Evolutionary conservation across 2,888 invertebrate species (phyloP).

Genomic region (Aethes cnicana): DNA sequence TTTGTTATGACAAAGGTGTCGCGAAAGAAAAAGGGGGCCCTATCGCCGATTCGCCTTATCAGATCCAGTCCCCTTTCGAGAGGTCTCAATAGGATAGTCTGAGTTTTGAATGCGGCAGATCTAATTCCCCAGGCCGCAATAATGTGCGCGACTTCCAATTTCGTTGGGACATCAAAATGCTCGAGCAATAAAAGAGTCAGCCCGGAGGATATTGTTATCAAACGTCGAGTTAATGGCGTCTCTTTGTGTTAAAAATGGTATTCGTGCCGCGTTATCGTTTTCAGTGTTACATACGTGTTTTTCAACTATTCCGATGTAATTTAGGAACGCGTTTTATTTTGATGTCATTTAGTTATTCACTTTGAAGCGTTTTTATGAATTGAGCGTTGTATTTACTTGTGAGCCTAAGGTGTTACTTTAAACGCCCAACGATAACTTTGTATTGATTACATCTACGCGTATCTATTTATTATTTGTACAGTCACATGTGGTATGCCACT

Average conservation of each 20-base stretch:
- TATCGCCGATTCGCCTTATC: constrained; percentile 81
- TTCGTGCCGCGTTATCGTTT: constrained; percentile 34
- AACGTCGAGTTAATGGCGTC: constrained; percentile 51
- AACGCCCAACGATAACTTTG: no score
- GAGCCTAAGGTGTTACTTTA: no score
- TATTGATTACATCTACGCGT: no score
- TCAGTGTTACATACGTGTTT: constrained; percentile 39
- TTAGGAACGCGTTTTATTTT: constrained; percentile 23
- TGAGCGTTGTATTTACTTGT: no score
- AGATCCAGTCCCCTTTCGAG: constrained; percentile 80
- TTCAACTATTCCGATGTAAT: constrained; percentile 38
- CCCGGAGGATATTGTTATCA: constrained; percentile 57
- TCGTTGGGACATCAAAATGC: constrained; percentile 59
- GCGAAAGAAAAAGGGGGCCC: constrained; percentile 79
- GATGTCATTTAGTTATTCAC: constrained; percentile 5
- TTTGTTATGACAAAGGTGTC: constrained; percentile 83
- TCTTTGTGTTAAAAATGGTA: constrained; percentile 42
- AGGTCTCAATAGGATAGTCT: constrained; percentile 79
- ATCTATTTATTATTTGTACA: no score
- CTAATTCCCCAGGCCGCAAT: constrained; percentile 77
- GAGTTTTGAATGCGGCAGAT: constrained; percentile 76
- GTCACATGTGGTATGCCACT: no score
- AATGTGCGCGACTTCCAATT: constrained; percentile 71
- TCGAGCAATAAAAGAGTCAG: constrained; percentile 53
- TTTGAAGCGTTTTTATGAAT: no score